Evolutionary conservation across 2,888 invertebrate species (phyloP).

Genomic region (Aleiodes testaceus): DNA sequence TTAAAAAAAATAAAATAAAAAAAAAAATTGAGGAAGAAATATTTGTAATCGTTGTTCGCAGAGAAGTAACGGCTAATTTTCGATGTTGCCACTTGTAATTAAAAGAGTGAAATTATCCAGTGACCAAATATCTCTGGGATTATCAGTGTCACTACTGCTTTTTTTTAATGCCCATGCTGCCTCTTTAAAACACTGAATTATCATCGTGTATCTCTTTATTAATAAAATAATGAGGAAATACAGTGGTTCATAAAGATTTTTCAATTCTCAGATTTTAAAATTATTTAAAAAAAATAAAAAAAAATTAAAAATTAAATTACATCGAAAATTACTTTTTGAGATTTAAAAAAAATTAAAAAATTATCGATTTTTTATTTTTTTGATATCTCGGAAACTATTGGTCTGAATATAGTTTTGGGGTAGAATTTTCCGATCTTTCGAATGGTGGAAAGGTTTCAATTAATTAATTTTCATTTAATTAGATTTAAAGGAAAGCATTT

Average conservation of each 20-base stretch:
- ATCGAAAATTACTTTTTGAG: too few species aligned
- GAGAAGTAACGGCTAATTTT: slow-evolving; percentile 26
- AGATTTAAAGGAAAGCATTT: not conserved
- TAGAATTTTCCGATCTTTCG: not conserved
- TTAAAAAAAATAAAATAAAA: too few species aligned
- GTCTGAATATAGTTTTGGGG: not conserved
- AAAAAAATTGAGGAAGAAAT: not conserved
- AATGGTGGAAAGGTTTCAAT: too few species aligned
- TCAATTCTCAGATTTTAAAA: not conserved
- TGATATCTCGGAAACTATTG: too few species aligned
- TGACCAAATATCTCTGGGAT: not conserved
- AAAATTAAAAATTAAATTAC: too few species aligned
- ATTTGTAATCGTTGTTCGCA: slow-evolving; percentile 3
- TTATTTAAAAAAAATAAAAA: too few species aligned
- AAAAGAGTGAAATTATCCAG: slow-evolving; percentile 6
- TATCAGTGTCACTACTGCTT: slow-evolving; percentile 1
- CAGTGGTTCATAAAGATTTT: not conserved
- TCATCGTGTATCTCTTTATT: slow-evolving; percentile 14
- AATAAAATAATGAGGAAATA: slow-evolving; percentile 7
- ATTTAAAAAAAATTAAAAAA: too few species aligned
- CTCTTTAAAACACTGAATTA: slow-evolving; percentile 26
- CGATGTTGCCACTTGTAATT: slow-evolving; percentile 8
- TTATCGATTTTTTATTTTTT: too few species aligned
- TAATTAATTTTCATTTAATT: too few species aligned
- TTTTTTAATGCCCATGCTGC: not conserved